Conservation (phyloP, 2,888 invertebrate species). For the Onchidella celtica region DNA sequence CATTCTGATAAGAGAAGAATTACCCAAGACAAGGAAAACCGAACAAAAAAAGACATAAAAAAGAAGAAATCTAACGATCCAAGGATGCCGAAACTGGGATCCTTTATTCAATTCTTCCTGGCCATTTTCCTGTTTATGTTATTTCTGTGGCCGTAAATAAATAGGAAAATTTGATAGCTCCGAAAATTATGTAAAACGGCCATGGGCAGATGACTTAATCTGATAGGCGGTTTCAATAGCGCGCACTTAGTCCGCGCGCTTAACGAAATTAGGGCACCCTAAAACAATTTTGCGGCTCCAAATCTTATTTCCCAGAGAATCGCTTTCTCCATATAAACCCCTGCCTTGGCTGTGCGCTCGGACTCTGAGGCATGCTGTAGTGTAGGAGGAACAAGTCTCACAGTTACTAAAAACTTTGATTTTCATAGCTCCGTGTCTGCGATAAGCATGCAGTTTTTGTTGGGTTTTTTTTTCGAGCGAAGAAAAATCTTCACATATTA, state of each 20-base stretch:
- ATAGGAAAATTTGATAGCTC: constrained; percentile 45
- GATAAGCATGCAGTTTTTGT: no score
- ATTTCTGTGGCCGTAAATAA: constrained; percentile 44
- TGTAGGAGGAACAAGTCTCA: constrained; percentile 5
- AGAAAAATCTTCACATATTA: no score
- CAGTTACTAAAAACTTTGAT: not conserved
- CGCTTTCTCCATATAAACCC: constrained; percentile 71
- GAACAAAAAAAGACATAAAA: not conserved
- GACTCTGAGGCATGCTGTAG: constrained; percentile 5
- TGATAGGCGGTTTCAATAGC: constrained; percentile 45
- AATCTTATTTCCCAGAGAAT: constrained; percentile 74
- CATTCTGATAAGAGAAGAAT: not conserved
- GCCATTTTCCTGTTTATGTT: constrained; percentile 19
- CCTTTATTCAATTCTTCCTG: constrained; percentile 1
- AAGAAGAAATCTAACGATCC: not conserved
- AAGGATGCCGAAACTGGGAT: not conserved
- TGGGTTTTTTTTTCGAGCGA: no score
- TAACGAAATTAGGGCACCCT: constrained; percentile 75
- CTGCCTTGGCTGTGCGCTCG: not conserved
- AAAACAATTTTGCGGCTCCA: constrained; percentile 78
- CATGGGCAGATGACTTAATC: constrained; percentile 44
- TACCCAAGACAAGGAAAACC: not conserved
- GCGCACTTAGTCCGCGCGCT: constrained; percentile 68
- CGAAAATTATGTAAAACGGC: constrained; percentile 48
- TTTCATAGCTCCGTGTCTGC: no score